Evolutionary conservation across 2,113 vertebrate species (phyloP).

Genomic region (Hypomesus transpacificus): DNA sequence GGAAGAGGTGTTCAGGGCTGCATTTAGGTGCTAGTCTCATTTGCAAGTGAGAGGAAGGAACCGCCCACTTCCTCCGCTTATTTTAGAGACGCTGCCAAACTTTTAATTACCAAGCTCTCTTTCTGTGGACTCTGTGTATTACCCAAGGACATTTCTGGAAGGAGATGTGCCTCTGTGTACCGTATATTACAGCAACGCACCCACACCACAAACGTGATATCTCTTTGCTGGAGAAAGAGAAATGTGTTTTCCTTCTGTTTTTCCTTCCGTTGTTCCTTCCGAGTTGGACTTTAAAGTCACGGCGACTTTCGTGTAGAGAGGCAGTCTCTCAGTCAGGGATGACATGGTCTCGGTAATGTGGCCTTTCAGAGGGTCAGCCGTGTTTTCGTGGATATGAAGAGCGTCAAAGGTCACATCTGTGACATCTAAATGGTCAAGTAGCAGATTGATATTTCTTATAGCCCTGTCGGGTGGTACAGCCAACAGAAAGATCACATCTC

Average conservation of each 20-base stretch:
- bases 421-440: not conserved
- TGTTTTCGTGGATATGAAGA: no score
- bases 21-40: constrained; percentile 37
- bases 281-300: no score
- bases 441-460: constrained; percentile 19
- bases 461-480: constrained; percentile 52
- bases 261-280: no score
- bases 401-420: not conserved
- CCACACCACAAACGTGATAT: no score
- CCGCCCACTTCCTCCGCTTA: constrained; percentile 27
- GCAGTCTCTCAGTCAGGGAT: no score
- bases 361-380: no score
- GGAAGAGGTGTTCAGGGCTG: not conserved
- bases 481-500: constrained; percentile 57
- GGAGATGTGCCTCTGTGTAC: not conserved
- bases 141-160: constrained; percentile 52
- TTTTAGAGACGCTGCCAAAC: constrained; percentile 38
- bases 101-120: constrained; percentile 62
- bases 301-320: no score
- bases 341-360: no score
- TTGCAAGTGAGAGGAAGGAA: constrained; percentile 41
- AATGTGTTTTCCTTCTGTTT: no score
- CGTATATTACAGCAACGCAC: no score
- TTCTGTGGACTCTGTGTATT: constrained; percentile 29
- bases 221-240: no score